phyloP scores from a whole-genome alignment of 1,140 invertebrate genomes.

The Epicauta chinensis region DNA sequence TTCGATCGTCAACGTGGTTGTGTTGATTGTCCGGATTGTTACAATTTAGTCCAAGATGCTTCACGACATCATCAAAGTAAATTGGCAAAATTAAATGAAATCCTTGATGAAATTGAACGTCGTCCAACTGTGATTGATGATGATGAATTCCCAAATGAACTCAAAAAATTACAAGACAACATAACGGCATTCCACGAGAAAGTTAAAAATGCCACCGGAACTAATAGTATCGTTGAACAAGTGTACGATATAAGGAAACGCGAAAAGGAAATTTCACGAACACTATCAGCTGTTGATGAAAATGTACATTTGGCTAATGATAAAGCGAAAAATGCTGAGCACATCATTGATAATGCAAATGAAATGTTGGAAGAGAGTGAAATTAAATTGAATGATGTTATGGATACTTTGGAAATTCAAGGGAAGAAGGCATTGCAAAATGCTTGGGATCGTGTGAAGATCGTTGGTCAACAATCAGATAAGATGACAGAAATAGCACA shows the following conservation, averaged over 20 bases:
- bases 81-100: conserved; percentile 52
- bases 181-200: conserved; percentile 47
- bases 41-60: conserved; percentile 85
- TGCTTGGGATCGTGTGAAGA: conserved; percentile 73
- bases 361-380: conserved; percentile 26
- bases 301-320: conserved; percentile 28
- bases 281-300: conserved; percentile 35
- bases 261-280: conserved; percentile 48
- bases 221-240: conserved; percentile 50
- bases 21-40: conserved; percentile 86
- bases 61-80: conserved; percentile 72
- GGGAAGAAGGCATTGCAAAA: conserved; percentile 69
- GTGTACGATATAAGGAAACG: conserved; percentile 52
- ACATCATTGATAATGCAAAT: conserved; percentile 29
- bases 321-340: conserved; percentile 23
- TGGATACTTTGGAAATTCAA: conserved; percentile 72
- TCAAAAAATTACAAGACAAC: conserved; percentile 67
- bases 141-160: conserved; percentile 61
- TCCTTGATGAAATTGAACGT: conserved; percentile 39
- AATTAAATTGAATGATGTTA: conserved; percentile 50
- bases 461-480: conserved; percentile 84
- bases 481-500: conserved; percentile 87
- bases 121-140: conserved; percentile 61
- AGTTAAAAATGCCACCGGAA: conserved; percentile 35
- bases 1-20: conserved; percentile 79